Evolutionary conservation across 2,888 invertebrate species (phyloP).

Genomic region (Drosophila peninsularis): DNA sequence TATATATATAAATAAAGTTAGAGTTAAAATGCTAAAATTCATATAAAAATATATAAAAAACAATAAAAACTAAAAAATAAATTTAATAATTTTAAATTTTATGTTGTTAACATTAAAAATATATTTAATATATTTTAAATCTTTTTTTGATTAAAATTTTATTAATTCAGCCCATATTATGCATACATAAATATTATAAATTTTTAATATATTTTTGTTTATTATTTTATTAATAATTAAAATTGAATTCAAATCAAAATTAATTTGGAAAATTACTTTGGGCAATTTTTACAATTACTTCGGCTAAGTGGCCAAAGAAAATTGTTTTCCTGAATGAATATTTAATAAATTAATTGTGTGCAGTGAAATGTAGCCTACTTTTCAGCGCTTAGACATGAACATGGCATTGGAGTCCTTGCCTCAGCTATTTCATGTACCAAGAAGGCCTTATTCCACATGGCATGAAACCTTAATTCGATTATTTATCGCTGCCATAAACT

Average conservation of each 20-base stretch:
- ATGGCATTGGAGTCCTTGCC: not conserved
- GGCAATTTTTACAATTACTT: not conserved
- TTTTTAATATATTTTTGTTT: not conserved
- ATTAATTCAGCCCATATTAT: not conserved
- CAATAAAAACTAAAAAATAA: no score
- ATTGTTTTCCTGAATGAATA: not conserved
- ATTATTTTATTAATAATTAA: not conserved
- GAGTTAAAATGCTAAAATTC: no score
- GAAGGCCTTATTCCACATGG: not conserved
- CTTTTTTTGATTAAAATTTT: no score
- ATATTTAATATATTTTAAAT: no score
- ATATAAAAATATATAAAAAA: no score
- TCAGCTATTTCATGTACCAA: not conserved
- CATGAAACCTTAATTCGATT: slow-evolving; percentile 17
- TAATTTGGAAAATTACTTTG: not conserved
- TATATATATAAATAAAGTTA: no score
- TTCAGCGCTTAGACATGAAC: not conserved
- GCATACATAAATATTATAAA: not conserved
- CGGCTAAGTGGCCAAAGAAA: not conserved
- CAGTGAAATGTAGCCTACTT: slow-evolving; percentile 10
- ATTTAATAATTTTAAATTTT: no score
- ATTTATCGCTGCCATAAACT: slow-evolving; percentile 44
- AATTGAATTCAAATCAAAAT: not conserved
- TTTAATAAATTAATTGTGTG: not conserved
- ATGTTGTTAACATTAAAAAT: no score